phyloP scores from a whole-genome alignment of 2,888 invertebrate species.

The Isotomurus palustris region DNA sequence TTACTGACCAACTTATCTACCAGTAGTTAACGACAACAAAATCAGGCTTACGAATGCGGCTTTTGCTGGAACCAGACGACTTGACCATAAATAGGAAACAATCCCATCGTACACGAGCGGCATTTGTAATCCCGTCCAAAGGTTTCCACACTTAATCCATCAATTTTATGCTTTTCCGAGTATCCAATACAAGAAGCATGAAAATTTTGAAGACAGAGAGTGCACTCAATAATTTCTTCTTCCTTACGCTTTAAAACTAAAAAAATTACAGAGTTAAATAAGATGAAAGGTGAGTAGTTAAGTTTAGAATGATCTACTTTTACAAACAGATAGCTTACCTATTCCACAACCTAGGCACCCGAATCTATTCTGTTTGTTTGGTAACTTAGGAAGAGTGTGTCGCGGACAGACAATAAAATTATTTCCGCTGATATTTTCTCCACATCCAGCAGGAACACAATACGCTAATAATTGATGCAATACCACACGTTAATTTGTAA shows the following conservation, averaged over 20 bases:
- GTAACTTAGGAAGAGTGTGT: constrained; percentile 26
- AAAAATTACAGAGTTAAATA: neutral
- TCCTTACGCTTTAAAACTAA: constrained; percentile 22
- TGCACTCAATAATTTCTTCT: constrained; percentile 20
- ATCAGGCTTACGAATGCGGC: constrained; percentile 18
- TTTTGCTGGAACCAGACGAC: constrained; percentile 41
- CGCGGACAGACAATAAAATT: constrained; percentile 36
- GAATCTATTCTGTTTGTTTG: constrained; percentile 23
- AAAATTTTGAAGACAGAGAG: constrained; percentile 29
- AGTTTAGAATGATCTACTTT: neutral
- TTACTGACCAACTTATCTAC: neutral
- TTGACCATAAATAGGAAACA: constrained; percentile 39
- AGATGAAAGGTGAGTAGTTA: neutral
- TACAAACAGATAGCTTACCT: constrained; percentile 20
- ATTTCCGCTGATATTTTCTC: constrained; percentile 22
- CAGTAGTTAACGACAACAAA: neutral
- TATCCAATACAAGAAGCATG: constrained; percentile 38
- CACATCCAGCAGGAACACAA: constrained; percentile 40
- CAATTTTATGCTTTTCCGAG: neutral
- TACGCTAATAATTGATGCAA: constrained; percentile 16
- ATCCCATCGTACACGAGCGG: constrained; percentile 33
- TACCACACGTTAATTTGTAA: too few relatives aligned
- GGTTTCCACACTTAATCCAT: neutral
- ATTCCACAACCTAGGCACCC: constrained; percentile 38
- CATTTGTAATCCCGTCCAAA: constrained; percentile 36